Evolutionary conservation across 2,888 invertebrate species (phyloP).

Genomic region (Acrobasis repandana): DNA sequence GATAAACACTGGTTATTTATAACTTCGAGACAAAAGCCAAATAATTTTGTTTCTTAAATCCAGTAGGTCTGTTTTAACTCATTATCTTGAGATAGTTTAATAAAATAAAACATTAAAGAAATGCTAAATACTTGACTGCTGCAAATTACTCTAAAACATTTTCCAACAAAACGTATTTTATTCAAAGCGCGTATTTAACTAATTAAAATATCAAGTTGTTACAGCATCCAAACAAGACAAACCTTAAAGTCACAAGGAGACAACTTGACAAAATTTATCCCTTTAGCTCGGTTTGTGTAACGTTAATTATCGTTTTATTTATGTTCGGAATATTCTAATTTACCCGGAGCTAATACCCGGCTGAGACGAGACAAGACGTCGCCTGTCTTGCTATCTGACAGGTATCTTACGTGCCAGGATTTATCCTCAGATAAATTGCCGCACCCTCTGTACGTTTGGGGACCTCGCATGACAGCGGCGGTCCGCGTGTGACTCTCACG

Average conservation of each 20-base stretch:
- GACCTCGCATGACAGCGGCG: constrained; percentile 39
- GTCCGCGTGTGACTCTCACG: neutral
- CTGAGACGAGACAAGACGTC: constrained; percentile 62
- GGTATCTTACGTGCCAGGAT: constrained; percentile 73
- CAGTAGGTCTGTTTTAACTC: too few species aligned
- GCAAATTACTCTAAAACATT: constrained; percentile 3
- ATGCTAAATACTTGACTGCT: neutral
- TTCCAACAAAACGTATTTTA: constrained; percentile 19
- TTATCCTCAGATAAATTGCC: constrained; percentile 70
- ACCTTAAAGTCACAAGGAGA: constrained; percentile 52
- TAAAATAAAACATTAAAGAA: neutral
- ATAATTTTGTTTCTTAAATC: too few species aligned
- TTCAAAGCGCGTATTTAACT: constrained; percentile 26
- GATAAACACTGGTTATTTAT: too few species aligned
- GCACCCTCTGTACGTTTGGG: constrained; percentile 31
- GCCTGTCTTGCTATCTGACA: constrained; percentile 67
- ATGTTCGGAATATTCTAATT: constrained; percentile 73
- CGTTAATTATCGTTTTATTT: constrained; percentile 74
- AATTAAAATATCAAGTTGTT: constrained; percentile 34
- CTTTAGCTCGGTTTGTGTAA: constrained; percentile 65
- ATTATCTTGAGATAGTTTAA: too few species aligned
- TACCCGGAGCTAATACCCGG: constrained; percentile 62
- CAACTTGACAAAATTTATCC: constrained; percentile 67
- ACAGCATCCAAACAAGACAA: constrained; percentile 44
- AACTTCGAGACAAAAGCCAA: too few species aligned